Evolutionary conservation across 1,140 invertebrate species (phyloP), one percentile per base, ranked within the genome.

Genomic region (Bombus soroeensis): DNA sequence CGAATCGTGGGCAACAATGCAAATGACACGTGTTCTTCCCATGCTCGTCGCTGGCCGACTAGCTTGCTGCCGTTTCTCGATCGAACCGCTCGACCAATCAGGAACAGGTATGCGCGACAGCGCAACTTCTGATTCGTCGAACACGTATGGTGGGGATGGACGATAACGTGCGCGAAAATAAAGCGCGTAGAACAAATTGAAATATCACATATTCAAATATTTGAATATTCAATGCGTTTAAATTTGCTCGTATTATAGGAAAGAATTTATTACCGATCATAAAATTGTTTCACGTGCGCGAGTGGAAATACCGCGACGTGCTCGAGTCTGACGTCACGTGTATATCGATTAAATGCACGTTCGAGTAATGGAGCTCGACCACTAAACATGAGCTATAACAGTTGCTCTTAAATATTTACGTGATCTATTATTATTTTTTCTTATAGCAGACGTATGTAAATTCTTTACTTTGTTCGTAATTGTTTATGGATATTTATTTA

Each of bases 301-400:
- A 70, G 12, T 37, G 22, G 10, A 34, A 8, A 43, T 1, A 4
- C 13, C 43, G 57, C 88, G 88, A 89, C 92, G 89, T 90, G 87
- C 87, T 83, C 88, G 41, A 37, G 15, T 15, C 18, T 96, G 96
- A 96, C 95, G 95, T 96, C 95, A 96, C 92, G 39, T 74, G 88
- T 64, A 92, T 95, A 96, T 96, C 95, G 95, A 96, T 94, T 95
- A 86, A 57, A 66, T 32, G 43, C 32, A 34, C 34, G 18, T 41
- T 15, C 18, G 53, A 18, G 41, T n/a, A 39, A 77, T 83, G 41
- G 43, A 43, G 34, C 43, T 28, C 13, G 1, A 15, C 37, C 15
- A 8, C 9, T 41, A 83, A 83, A 53, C 73, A 77, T 77, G 81
- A 73, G 73, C 81, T 62, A 10, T 68, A 12, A 77, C 5, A 13